A percentile compares a stretch with the other conserved stretches of the same genome.
These are phyloP conservation scores for Tautogolabrus adspersus DNA, from an alignment of 2,113 vertebrate species.

Conservation along the genomic window DNA sequence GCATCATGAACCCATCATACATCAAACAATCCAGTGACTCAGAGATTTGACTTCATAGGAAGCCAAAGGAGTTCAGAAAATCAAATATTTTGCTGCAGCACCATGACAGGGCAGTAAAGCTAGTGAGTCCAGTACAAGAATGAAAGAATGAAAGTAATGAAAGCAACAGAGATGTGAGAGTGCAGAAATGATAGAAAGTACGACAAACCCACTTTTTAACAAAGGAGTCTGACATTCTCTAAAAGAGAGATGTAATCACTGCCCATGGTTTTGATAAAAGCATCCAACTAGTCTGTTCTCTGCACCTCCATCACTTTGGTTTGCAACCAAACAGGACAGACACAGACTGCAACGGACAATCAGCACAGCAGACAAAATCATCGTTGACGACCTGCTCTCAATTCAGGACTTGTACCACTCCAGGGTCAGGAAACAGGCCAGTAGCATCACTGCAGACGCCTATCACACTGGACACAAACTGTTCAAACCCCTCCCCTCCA, in stretches of 20 bases:
- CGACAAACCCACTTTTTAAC: neutral
- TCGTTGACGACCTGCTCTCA: too few relatives aligned
- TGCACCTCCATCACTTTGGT: too few relatives aligned
- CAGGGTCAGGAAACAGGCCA: too few relatives aligned
- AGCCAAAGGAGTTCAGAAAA: slow-evolving; percentile 1
- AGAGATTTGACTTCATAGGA: neutral
- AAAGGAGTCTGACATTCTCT: neutral
- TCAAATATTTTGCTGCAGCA: neutral
- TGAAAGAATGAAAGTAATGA: slow-evolving; percentile 1
- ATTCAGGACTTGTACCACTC: too few relatives aligned
- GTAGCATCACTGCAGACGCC: too few relatives aligned
- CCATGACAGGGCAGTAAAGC: neutral
- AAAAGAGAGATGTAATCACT: neutral
- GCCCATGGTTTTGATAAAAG: too few relatives aligned
- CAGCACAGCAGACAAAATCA: too few relatives aligned
- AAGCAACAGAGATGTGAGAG: neutral
- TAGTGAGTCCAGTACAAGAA: slow-evolving; percentile 38
- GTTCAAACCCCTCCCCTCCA: too few relatives aligned
- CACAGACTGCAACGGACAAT: too few relatives aligned
- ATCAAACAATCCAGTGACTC: slow-evolving; percentile 7
- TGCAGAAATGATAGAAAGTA: neutral
- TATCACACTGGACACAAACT: too few relatives aligned
- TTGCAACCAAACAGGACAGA: too few relatives aligned
- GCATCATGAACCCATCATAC: slow-evolving; percentile 36
- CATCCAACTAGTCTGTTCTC: too few relatives aligned